Conservation (phyloP, 2,113 vertebrate species). For the Danio rerio region DNA sequence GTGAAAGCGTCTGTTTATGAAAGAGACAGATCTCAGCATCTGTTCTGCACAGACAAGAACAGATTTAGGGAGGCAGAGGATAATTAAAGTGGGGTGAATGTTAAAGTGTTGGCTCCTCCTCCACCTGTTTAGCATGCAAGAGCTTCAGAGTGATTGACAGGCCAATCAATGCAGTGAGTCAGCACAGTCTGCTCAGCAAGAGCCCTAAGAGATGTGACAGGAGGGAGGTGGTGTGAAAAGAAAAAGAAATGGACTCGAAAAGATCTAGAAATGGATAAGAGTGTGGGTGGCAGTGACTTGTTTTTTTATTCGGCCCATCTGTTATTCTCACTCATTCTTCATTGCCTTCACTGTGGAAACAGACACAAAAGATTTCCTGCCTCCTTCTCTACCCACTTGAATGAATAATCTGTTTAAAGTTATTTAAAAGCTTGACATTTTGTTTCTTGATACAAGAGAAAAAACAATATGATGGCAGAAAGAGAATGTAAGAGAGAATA, state of each 20-base stretch:
- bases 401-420: neutral
- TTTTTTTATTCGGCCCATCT: constrained; percentile 44
- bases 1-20: neutral
- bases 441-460: neutral
- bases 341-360: neutral
- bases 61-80: constrained; percentile 34
- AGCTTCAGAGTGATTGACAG: constrained; percentile 38
- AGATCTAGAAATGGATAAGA: constrained; percentile 27
- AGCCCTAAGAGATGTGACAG: constrained; percentile 20
- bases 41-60: neutral
- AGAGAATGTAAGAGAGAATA: neutral
- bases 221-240: neutral
- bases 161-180: constrained; percentile 39
- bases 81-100: constrained; percentile 25
- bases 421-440: neutral
- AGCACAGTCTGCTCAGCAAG: constrained; percentile 42
- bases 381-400: neutral
- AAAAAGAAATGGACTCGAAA: neutral
- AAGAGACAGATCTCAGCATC: neutral
- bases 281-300: constrained; percentile 35
- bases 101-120: constrained; percentile 16
- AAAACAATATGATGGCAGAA: neutral
- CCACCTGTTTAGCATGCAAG: constrained; percentile 39
- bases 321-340: constrained; percentile 6
- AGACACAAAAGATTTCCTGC: constrained; percentile 19